Evolutionary conservation across 2,797 vertebrate genomes (phyloP).

Genomic region (Cossypha polioptera): DNA sequence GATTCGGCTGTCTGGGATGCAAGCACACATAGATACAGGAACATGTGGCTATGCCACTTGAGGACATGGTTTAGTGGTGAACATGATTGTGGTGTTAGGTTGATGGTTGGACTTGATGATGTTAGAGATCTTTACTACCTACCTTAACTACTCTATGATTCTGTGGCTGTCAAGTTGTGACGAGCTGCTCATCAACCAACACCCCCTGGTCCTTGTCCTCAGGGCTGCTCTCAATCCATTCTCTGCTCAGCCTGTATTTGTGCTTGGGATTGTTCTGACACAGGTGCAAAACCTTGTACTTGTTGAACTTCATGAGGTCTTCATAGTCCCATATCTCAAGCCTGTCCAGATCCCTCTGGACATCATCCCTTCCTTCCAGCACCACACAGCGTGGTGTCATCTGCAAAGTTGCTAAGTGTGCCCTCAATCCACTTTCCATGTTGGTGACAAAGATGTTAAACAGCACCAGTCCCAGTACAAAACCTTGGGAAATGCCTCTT

Average conservation of each 20-base stretch:
- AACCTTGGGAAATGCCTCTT: not conserved
- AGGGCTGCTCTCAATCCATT: not conserved
- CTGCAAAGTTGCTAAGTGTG: not conserved
- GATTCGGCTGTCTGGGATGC: not conserved
- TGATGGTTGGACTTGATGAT: not conserved
- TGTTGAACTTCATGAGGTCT: not conserved
- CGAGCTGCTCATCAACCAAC: not conserved
- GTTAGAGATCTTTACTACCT: not conserved
- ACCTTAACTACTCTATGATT: not conserved
- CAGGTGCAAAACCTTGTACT: not conserved
- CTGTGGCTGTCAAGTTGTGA: not conserved
- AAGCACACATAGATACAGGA: not conserved
- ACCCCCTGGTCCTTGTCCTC: not conserved
- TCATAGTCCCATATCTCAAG: not conserved
- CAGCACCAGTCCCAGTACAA: not conserved
- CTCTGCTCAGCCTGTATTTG: not conserved
- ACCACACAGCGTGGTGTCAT: not conserved
- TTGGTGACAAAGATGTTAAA: not conserved
- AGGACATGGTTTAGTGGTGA: not conserved
- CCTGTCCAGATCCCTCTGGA: not conserved
- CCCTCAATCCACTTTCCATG: not conserved
- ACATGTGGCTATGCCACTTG: fast-evolving
- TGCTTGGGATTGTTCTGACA: not conserved
- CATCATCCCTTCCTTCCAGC: not conserved
- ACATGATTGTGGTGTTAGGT: not conserved